Evolutionary conservation across 1,140 invertebrate species (phyloP), one percentile per base, ranked within the genome.

Genomic region (Drosophila athabasca): DNA sequence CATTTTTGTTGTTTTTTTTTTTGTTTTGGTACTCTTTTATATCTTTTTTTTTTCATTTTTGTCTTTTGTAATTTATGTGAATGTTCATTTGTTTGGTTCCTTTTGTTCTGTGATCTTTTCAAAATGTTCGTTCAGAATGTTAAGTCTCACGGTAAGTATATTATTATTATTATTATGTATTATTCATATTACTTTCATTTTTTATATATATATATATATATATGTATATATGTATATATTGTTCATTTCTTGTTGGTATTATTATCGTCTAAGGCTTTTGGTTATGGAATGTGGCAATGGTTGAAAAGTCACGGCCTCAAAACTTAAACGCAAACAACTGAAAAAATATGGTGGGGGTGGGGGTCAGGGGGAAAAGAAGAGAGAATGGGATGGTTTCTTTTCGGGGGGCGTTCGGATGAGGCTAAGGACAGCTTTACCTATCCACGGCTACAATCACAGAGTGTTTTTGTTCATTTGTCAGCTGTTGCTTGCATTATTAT

Each of bases 101-200:
- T 69, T 69, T 69, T 69, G 64, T 69, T 64, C 54, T 69, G 64
- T 69, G 67, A 69, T 69, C 64, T 69, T 58, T 69, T 69, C 26
- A 69, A 69, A 24, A 39, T 39, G 35, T 39, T 39, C 35, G 35
- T 1, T 39, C 35, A 48, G 35, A 49, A 69, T 69, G 51, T 57
- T 67, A 39, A 39, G 35, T 13, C 67, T 69, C 67, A 69, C 67
- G 64, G 51, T 69, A 69, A 69, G 52, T 69, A 69, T 53, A 69
- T 69, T 69, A 69, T 69, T 58, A 69, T 65, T 68, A 69, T 69
- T 69, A 52, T 69, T 53, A 31, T 15, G 68, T 57, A 24, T 24
- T 53, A 35, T 49, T 24, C 7, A n/a, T 45, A 17, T 17, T 45
- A 17, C 43, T 45, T n/a, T 51, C n/a, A 46, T 31, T 45, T 15